Evolutionary conservation across 2,797 vertebrate genomes (phyloP), one percentile per base, ranked within the genome.

Genomic region (Cyclopterus lumpus): DNA sequence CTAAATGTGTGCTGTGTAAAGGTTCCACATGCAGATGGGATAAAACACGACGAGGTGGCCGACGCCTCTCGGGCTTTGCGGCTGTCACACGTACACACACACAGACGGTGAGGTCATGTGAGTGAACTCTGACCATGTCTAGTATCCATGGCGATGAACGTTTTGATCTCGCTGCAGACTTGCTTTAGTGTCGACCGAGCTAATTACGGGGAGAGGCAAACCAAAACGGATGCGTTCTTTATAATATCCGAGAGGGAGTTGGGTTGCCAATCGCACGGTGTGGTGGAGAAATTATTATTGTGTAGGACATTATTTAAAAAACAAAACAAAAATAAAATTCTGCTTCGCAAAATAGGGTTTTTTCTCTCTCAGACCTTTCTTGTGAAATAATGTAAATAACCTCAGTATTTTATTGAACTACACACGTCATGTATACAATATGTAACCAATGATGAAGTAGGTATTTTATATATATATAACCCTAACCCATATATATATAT

Each of bases 61-160:
- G 40, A 46, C 46, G 58, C 12, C 46, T 24, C 44, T n/a, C 30
- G 36, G n/a, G 8, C 14, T 3, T 15, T 54, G 30, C 22, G 8
- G 18, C 57, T 59, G 18, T 55, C 34, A 16, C 60, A 62, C 51
- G 60, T 6, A 44, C 32, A 42, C 53, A 65, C 26, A 34, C 53
- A 36, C 26, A 34, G 59, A 30, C 51, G 48, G 6, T 51, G 10
- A 51, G 49, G 49, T 51, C 49, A 51, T 46, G 42, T 24, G 14
- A 8, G 48, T 38, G 36, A 54, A 57, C 57, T 73, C 16, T 73
- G 69, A 73, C 71, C 58, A 4, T 34, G 67, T 73, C 22, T 32
- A 26, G 64, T 62, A 67, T 22, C 58, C 30, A 16, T 64, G 44
- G 69, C 8, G 14, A 55, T 22, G 54, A 51, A 42, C 1, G 26